Percentiles rank a stretch among this genome's conserved stretches.
phyloP scores from a whole-genome alignment of 2,797 vertebrate species.

The Falco rusticolus region DNA sequence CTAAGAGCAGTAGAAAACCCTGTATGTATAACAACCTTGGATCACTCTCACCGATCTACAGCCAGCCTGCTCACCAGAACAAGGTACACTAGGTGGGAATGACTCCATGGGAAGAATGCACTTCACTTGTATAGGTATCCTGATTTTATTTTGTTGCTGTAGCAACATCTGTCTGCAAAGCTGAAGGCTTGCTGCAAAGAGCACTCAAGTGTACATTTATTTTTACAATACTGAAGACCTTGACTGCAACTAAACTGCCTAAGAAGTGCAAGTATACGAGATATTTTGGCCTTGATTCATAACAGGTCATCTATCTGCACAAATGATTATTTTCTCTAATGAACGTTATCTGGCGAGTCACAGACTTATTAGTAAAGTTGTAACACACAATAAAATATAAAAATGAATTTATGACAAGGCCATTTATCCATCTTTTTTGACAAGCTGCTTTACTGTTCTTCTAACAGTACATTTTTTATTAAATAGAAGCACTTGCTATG shows the following conservation, averaged over 20 bases:
- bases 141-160: neutral
- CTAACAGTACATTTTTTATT: neutral
- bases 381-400: neutral
- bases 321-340: neutral
- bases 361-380: neutral
- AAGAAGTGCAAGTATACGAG: neutral
- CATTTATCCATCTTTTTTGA: neutral
- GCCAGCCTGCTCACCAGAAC: neutral
- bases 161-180: neutral
- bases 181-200: neutral
- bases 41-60: neutral
- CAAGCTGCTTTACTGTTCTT: neutral
- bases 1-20: neutral
- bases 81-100: neutral
- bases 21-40: neutral
- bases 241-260: neutral
- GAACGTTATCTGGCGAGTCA: neutral
- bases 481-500: neutral
- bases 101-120: neutral
- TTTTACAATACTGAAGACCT: neutral
- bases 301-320: neutral
- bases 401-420: neutral
- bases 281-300: neutral
- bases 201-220: neutral
- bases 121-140: neutral